Evolutionary conservation across 2,113 vertebrate species (phyloP).

Genomic region (Otus sunia): DNA sequence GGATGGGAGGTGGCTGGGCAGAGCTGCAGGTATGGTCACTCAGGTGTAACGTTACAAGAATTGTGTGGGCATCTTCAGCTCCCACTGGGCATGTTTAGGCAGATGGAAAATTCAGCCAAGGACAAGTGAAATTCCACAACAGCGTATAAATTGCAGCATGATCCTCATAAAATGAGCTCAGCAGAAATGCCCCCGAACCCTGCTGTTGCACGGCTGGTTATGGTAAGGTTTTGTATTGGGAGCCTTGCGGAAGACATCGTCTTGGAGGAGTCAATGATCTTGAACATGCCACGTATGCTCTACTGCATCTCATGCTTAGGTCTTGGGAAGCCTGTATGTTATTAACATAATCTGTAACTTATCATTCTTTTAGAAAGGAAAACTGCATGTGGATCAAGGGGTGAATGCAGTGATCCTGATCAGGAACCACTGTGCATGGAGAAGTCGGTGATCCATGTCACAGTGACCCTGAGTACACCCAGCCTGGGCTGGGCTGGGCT

Average conservation of each 20-base stretch:
- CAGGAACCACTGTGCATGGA: background rate
- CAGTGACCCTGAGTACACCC: background rate
- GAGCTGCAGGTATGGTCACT: background rate
- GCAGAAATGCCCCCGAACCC: background rate
- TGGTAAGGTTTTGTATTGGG: background rate
- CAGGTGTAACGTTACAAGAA: background rate
- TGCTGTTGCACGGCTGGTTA: background rate
- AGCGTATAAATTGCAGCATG: background rate
- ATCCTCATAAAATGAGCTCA: conserved; percentile 32
- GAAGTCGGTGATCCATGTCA: background rate
- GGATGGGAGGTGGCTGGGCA: conserved; percentile 1
- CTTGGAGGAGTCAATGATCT: background rate
- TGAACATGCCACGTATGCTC: background rate
- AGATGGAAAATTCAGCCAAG: conserved; percentile 15
- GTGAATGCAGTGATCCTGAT: background rate
- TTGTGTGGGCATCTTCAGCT: conserved; percentile 33
- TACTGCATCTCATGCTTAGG: background rate
- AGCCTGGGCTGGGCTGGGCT: background rate
- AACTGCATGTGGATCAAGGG: background rate
- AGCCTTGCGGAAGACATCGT: background rate
- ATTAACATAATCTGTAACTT: conserved; percentile 38
- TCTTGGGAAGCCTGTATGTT: background rate
- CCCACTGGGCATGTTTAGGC: conserved; percentile 42
- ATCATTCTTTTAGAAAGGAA: background rate
- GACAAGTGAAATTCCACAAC: conserved; percentile 30